These are phyloP conservation scores for Lasioglossum oenotherae DNA, from an alignment of 2,888 invertebrate genomes.

Conservation along the genomic window DNA sequence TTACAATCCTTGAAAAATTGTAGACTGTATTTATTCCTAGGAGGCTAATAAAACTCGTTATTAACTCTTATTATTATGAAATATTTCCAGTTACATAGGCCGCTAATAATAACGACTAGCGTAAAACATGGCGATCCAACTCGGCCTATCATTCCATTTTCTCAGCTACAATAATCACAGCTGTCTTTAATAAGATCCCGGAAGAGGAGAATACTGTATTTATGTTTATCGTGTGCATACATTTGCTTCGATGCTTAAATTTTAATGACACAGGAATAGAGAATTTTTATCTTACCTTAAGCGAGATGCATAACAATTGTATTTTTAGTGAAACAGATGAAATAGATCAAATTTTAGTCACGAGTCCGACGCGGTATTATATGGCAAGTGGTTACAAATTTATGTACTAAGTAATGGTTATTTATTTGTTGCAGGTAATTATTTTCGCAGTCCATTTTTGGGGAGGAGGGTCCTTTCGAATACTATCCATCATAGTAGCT, in stretches of 20 bases:
- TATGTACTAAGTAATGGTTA: conserved; percentile 1
- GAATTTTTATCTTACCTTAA: too few species aligned
- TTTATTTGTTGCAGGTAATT: conserved; percentile 7
- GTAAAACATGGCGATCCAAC: background rate
- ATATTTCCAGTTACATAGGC: background rate
- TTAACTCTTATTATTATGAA: background rate
- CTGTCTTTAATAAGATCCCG: background rate
- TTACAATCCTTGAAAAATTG: background rate
- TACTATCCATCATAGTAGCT: background rate
- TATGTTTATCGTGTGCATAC: background rate
- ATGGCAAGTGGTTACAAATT: background rate
- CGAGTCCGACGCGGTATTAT: background rate
- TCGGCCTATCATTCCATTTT: background rate
- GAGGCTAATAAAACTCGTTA: background rate
- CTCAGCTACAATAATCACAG: background rate
- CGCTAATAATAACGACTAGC: background rate
- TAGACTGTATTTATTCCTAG: background rate
- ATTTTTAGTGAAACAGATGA: background rate
- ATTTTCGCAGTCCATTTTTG: background rate
- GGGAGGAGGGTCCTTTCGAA: background rate
- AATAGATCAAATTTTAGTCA: background rate
- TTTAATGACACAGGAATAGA: background rate
- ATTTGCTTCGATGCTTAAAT: background rate
- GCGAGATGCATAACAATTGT: too few species aligned
- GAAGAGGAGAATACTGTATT: background rate